Base-by-base conservation (phyloP, 2,797 vertebrate species). In the Okamejei kenojei region DNA sequence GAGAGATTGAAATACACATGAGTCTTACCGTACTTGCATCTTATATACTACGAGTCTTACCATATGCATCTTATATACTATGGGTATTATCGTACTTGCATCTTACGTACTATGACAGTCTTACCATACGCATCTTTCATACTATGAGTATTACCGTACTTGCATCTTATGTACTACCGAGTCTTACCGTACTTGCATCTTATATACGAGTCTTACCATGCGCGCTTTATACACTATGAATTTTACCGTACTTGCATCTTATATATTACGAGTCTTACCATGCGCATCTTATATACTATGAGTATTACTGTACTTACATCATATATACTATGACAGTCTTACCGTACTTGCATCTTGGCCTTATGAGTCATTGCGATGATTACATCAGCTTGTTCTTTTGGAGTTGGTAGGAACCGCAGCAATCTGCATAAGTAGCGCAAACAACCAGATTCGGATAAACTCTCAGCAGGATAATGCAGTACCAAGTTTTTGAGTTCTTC, bases 311-410 rank as follows among this genome's bases (percentile, higher is more conserved):
- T 92, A 54, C 73, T 74, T 76, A 21, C 90, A 76, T 45, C 17
- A 35, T 63, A 11, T 84, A 84, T 61, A 84, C 32, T 86, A 61
- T 32, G 21, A 90, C 38, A 45, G 32, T 35, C 38, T 91, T 58
- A 92, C 90, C 71, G 54, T 92, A 54, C 73, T 74, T 76, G 35
- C 90, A 58, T 45, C 71, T 58, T 92, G 11, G 38, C 71, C 71
- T 74, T 29, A 92, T 92, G 73, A 54, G 65, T 76, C 45, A 76
- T 92, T 29, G 90, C 90, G n/a, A 76, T 8, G 29, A 92, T 76
- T 74, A 92, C 10, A 92, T 92, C 90, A 92, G 90, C 71, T 92
- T 92, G 90, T 92, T 92, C 90, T 76, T 74, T 92, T 91, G 90
- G 90, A 54, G 26, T 7, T 76, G 35, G 9, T 6, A 92, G 45